Evolutionary conservation across 1,140 invertebrate species (phyloP).

Genomic region (Drosophila cardini): DNA sequence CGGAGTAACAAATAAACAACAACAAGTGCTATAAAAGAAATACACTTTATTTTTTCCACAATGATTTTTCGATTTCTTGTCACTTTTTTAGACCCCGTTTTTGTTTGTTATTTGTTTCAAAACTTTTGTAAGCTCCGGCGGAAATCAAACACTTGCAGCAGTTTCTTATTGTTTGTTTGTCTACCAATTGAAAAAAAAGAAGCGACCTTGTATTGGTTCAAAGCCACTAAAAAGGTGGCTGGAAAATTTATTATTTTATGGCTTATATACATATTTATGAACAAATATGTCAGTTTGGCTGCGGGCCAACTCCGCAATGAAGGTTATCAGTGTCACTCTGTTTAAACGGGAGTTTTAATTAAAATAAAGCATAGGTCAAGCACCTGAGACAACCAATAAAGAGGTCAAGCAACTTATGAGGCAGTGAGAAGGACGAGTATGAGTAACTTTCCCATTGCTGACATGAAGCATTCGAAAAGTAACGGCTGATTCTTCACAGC

Average conservation of each 20-base stretch:
- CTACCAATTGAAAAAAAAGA: constrained; percentile 26
- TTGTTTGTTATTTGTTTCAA: constrained; percentile 28
- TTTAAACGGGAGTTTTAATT: not conserved
- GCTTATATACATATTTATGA: constrained; percentile 13
- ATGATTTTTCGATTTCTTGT: constrained; percentile 45
- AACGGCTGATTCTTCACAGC: not conserved
- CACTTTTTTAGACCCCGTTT: no score
- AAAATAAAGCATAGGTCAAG: constrained; percentile 4
- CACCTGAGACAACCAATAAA: not conserved
- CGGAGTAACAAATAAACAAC: constrained; percentile 20
- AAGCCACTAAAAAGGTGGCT: constrained; percentile 37
- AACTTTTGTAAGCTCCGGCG: constrained; percentile 26
- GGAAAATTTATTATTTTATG: constrained; percentile 21
- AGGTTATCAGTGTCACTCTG: not conserved
- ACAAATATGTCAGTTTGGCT: constrained; percentile 5
- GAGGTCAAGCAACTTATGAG: not conserved
- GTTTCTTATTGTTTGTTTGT: constrained; percentile 5
- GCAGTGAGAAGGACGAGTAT: no score
- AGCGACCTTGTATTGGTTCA: constrained; percentile 52
- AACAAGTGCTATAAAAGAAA: constrained; percentile 33
- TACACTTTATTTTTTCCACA: constrained; percentile 29
- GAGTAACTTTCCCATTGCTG: no score
- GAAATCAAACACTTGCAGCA: constrained; percentile 31
- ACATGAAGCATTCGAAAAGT: not conserved
- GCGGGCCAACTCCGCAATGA: constrained; percentile 23